Base-by-base conservation (phyloP, 2,797 vertebrate species). In the Typhlichthys eigenmanni region DNA sequence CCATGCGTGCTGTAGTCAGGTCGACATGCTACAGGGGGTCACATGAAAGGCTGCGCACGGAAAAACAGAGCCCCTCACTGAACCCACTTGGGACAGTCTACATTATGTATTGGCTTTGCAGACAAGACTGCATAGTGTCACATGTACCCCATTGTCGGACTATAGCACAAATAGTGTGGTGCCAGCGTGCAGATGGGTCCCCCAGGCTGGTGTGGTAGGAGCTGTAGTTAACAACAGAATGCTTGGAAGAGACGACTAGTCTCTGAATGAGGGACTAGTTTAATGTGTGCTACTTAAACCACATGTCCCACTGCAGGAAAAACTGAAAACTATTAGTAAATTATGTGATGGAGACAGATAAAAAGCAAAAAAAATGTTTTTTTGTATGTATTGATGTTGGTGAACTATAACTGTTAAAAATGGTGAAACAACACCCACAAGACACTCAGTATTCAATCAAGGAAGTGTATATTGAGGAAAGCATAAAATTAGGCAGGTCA, bases 151-250 rank as follows among this genome's bases (percentile, higher is more conserved):
- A 17, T 43, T 65, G 24, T 62, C 56, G 51, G 43, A 70, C 47
- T 61, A 59, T 38, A 38, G 34, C 34, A 6, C 34, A 38, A 38
- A 38, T 38, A 38, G 65, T 7, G 52, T 51, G 55, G 32, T 60
- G 58, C 17, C 58, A 66, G 56, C 32, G 11, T 50, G 55, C 17
- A 2, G 1, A 45, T 10, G 47, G 54, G 63, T 10, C 48, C 55
- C 58, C 13, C 24, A 13, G 47, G 34, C 60, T 68, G 63, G 43
- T 64, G 19, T 24, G 24, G 24, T 24, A 24, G 24, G 12, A 32
- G 10, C 7, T 73, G 66, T 66, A 71, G 72, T 72, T 67, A 62
- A 38, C 74, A 78, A 62, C 47, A 66, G 11, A 60, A 14, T 46
- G 48, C 64, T 75, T 66, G 76, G 54, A 50, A 58, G 29, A 24